phyloP scores from a whole-genome alignment of 2,113 vertebrate species.

The Crotalus tigris region DNA sequence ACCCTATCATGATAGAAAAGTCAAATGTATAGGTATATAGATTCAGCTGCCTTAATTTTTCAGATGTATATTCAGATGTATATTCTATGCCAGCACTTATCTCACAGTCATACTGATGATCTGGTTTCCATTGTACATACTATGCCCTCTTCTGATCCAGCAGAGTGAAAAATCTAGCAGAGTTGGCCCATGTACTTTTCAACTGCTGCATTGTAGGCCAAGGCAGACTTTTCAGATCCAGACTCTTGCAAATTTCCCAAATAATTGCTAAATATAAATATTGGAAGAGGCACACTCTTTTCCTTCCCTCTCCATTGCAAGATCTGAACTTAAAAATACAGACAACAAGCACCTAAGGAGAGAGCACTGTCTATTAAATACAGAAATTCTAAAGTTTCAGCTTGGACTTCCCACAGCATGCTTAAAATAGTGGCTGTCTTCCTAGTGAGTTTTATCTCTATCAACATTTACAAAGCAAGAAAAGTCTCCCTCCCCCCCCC shows the following conservation, averaged over 20 bases:
- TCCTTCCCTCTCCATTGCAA: neutral
- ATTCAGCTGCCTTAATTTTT: slow-evolving; percentile 28
- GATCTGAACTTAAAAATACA: neutral
- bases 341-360: neutral
- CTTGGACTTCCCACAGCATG: neutral
- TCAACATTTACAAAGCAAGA: neutral
- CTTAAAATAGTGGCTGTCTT: neutral
- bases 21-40: neutral
- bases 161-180: slow-evolving; percentile 32
- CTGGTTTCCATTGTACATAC: slow-evolving; percentile 31
- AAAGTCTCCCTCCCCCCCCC: no score
- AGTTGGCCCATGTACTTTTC: slow-evolving; percentile 43
- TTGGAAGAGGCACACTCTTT: slow-evolving; percentile 26
- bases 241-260: slow-evolving; percentile 40
- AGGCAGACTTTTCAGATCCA: slow-evolving; percentile 17
- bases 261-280: slow-evolving; percentile 40
- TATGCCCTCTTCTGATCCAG: neutral
- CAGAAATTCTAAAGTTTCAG: neutral
- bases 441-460: neutral
- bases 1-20: slow-evolving; percentile 12
- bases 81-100: neutral
- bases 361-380: neutral
- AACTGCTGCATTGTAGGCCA: slow-evolving; percentile 34
- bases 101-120: slow-evolving; percentile 21
- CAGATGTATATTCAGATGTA: neutral